Conservation (phyloP, 2,797 vertebrate species). For the Hozukius guyotensis region DNA sequence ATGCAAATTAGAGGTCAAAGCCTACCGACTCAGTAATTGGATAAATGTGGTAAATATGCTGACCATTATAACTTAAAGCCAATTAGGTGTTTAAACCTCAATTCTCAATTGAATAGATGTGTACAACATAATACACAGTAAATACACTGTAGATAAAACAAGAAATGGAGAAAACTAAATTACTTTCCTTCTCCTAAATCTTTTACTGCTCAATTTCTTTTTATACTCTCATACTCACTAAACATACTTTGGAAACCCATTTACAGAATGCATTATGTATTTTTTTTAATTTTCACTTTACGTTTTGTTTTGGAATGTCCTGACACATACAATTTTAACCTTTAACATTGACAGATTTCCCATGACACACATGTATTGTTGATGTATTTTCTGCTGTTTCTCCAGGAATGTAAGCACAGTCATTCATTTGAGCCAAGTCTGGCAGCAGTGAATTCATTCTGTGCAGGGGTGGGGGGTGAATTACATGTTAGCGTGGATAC, state of each 20-base stretch:
- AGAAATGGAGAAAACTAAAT: neutral
- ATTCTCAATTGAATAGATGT: neutral
- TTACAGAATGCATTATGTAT: neutral
- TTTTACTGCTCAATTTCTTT: neutral
- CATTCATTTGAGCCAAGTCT: neutral
- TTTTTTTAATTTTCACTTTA: neutral
- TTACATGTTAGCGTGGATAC: conserved; percentile 53
- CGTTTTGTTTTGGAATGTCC: no score
- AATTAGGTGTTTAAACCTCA: neutral
- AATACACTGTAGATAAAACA: neutral
- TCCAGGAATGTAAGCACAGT: neutral
- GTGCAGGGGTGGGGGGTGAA: neutral
- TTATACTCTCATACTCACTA: neutral
- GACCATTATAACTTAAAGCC: neutral
- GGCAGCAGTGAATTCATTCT: conserved; percentile 13
- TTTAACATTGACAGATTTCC: neutral
- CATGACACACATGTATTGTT: no score
- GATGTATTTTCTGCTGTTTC: conserved; percentile 1
- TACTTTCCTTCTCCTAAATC: neutral
- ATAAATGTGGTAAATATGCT: neutral
- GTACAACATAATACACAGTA: neutral
- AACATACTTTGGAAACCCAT: neutral
- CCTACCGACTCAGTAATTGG: neutral
- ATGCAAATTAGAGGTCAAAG: neutral
- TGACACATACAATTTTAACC: no score